Base-by-base conservation (phyloP, 64 coral and sea anemone species). In the Pocillopora verrucosa region DNA sequence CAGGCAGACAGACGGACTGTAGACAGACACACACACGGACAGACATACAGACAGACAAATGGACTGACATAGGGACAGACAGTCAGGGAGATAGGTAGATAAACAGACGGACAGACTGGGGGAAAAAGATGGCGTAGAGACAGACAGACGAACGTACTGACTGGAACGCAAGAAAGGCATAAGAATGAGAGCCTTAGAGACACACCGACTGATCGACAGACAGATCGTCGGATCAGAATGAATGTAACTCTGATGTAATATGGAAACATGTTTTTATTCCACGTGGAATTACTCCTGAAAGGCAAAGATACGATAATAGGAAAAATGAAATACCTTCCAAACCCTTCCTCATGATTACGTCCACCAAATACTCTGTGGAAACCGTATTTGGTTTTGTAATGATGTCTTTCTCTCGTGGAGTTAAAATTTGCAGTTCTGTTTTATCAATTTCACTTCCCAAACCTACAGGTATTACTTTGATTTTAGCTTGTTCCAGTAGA, bases 391-490 rank as follows among this genome's bases (percentile, higher is more conserved):
- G 73, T 87, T 89, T 86, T 19, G 86, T 61, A 22, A 93, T 69
- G 19, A 96, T 72, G 56, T 96, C 86, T 9, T 76, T 70, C 69
- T 93, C 93, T 20, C 90, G 89, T 22, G 91, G 84, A 16, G 91
- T 84, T 17, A 96, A 24, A 13, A 72, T 45, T 19, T 91, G 60
- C 78, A 98, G 13, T 58, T 98, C 90, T 26, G 56, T 78, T 25
- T 74, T 59, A 81, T 93, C 91, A 72, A 75, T 73, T 86, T 75
- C 74, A 17, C 69, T 80, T 74, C 93, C 93, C 67, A 99, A 68
- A 20, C 77, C 22, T 19, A 99, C 97, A 30, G 94, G 77, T 58
- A 99, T 83, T n/a, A 99, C 65, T 41, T 91, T 93, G 64, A 99
- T 84, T 20, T 90, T 67, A 34, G 60, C 87, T 38, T 87, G 60